Base-by-base conservation (phyloP, 2,888 invertebrate genomes). In the Cheilosia vulpina region DNA sequence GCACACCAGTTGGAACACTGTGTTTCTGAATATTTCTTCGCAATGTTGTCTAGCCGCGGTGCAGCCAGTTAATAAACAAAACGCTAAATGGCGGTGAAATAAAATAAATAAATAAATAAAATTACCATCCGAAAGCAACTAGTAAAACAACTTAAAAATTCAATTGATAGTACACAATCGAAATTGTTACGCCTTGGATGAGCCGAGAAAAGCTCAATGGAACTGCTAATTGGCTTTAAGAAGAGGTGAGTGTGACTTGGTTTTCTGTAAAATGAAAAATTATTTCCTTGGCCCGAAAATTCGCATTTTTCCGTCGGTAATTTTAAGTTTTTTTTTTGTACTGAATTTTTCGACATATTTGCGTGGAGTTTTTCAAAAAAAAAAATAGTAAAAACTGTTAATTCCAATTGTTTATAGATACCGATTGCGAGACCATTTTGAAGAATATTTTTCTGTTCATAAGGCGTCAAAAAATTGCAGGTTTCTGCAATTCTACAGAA, bases 1-100 rank as follows among this genome's bases (percentile, higher is more conserved):
- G 58, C 60, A 50, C 52, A 55, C 45, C 63, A 75, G 65, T 65
- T 65, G 50, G 50, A 50, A 31, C 47, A 52, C 15, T 55, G 76
- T 53, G 52, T 60, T 68, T 27, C 43, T 31, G 52, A 76, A 52
- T 60, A 60, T 60, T 52, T 50, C 11, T 63, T 55, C 24, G 52
- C 38, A 31, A 69, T 60, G 27, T 57, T 66, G 38, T 66, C 41
- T 43, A 19, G 7, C 19, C 50, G 45, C 38, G 2, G 19, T 17
- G 15, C 19, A 31, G 13, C 4, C 13, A 50, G 19, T 53, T 41
- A 41, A 53, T 41, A 15, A 53, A 66, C 3, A 52, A 57, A 43
- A n/a, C 15, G 27, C 2, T 11, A 31, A 41, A 27, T 68, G 43
- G 53, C 31, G 53, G 27, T 24, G 60, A 43, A 68, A 55, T 52